Evolutionary conservation across 92 coral and sea anemone species (phyloP).

Genomic region (Palythoa caribaeorum): DNA sequence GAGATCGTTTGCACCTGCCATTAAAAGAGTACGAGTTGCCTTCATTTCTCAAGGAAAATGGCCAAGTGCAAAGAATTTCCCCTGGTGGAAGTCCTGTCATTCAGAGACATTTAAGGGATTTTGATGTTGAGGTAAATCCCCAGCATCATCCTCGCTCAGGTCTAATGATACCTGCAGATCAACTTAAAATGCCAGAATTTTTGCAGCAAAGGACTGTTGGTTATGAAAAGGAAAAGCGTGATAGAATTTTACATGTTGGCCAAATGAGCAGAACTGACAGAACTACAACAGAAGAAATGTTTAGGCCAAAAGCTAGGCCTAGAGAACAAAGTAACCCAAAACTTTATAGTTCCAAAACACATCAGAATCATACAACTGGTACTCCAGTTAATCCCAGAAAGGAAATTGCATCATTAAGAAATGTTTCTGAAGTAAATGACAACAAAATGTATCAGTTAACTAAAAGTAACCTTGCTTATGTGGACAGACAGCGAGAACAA

Average conservation of each 20-base stretch:
- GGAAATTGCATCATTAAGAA: conserved; percentile 6
- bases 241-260: not conserved
- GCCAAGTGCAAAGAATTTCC: conserved; percentile 43
- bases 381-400: not conserved
- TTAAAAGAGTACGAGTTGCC: conserved; percentile 83
- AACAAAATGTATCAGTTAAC: conserved; percentile 3
- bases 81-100: conserved; percentile 68
- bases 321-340: not conserved
- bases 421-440: conserved; percentile 19
- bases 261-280: not conserved
- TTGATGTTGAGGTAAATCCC: conserved; percentile 64
- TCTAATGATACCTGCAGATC: conserved; percentile 76
- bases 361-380: not conserved
- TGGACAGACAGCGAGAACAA: not conserved
- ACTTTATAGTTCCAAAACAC: not conserved
- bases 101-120: conserved; percentile 71
- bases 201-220: conserved; percentile 31
- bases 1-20: conserved; percentile 60
- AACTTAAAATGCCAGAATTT: conserved; percentile 84
- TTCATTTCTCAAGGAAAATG: conserved; percentile 74
- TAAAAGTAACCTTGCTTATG: not conserved
- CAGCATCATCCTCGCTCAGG: conserved; percentile 53
- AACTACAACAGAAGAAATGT: not conserved
- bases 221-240: not conserved
- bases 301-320: conserved; percentile 39